Evolutionary conservation across 2,113 vertebrate genomes (phyloP).

Genomic region (Clarias batrachus): DNA sequence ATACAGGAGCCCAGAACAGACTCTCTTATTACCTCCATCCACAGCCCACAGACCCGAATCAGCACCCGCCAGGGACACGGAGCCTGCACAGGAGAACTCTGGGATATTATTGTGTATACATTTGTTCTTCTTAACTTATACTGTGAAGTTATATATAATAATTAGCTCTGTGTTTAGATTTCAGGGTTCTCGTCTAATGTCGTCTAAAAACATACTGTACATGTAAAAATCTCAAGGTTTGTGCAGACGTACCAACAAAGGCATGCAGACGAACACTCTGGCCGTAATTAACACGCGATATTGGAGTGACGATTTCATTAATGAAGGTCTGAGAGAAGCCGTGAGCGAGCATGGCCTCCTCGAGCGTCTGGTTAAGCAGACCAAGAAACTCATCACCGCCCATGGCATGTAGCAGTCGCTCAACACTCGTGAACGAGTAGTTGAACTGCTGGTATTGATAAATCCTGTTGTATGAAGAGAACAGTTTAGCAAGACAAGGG

Average conservation of each 20-base stretch:
- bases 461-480: slow-evolving; percentile 73
- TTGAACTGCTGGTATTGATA: slow-evolving; percentile 91
- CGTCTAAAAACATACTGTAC: background rate
- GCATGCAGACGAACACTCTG: slow-evolving; percentile 78
- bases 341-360: slow-evolving; percentile 79
- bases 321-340: slow-evolving; percentile 90
- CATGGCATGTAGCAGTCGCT: slow-evolving; percentile 82
- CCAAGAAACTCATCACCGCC: slow-evolving; percentile 76
- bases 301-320: slow-evolving; percentile 78
- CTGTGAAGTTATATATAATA: background rate
- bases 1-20: slow-evolving; percentile 83
- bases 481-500: background rate
- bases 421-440: slow-evolving; percentile 87
- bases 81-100: slow-evolving; percentile 68
- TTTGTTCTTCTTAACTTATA: background rate
- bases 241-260: slow-evolving; percentile 81
- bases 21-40: slow-evolving; percentile 87
- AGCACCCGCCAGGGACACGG: slow-evolving; percentile 74
- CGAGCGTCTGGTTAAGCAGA: slow-evolving; percentile 82
- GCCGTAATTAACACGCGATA: slow-evolving; percentile 80
- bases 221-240: background rate
- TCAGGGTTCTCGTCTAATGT: background rate
- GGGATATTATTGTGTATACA: background rate
- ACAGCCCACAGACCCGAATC: slow-evolving; percentile 85
- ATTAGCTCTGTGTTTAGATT: background rate